Evolutionary conservation across 2,113 vertebrate genomes (phyloP).

Genomic region (Vicugna pacos): DNA sequence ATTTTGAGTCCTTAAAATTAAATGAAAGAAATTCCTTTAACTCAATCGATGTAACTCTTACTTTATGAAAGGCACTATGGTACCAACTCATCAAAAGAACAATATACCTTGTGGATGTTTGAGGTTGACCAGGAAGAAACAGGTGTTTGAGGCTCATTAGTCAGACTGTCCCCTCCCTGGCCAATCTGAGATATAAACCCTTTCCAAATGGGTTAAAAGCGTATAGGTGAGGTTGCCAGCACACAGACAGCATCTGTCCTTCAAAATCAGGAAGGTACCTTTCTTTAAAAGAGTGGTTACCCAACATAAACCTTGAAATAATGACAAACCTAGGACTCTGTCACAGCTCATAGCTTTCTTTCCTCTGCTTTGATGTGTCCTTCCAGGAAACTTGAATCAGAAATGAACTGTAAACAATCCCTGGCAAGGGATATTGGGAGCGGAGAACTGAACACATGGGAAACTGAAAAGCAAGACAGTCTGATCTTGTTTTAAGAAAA

Average conservation of each 20-base stretch:
- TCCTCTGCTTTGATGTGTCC: neutral
- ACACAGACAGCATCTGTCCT: neutral
- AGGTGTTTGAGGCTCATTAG: neutral
- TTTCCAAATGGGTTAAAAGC: neutral
- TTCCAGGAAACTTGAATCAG: neutral
- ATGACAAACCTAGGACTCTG: neutral
- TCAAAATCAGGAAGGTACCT: neutral
- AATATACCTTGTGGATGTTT: neutral
- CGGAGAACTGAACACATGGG: neutral
- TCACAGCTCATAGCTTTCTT: neutral
- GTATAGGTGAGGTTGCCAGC: neutral
- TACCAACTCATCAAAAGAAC: neutral
- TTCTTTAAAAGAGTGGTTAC: neutral
- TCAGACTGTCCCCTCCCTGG: neutral
- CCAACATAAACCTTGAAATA: neutral
- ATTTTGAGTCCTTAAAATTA: conserved; percentile 29
- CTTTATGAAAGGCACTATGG: neutral
- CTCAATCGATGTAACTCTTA: neutral
- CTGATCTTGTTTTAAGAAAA: conserved; percentile 48
- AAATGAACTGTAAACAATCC: neutral
- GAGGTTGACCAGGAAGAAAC: neutral
- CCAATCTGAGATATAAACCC: neutral
- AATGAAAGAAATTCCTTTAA: neutral
- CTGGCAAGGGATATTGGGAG: neutral
- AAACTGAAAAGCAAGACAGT: neutral